Conservation (phyloP, 2,113 vertebrate genomes). For the Struthio camelus region DNA sequence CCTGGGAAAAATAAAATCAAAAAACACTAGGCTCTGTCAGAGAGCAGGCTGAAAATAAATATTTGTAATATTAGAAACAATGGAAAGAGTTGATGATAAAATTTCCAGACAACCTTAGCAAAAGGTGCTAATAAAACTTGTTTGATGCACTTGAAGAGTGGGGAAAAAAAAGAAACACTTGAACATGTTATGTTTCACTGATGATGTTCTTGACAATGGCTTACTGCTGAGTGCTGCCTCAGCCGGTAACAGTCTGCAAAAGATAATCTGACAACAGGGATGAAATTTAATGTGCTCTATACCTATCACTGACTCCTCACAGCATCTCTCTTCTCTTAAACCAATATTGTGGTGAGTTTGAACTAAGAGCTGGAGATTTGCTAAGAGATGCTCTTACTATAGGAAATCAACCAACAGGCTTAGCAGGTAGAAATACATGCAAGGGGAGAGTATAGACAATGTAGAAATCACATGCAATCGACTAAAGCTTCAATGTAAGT, state of each 20-base stretch:
- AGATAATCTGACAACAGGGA: background rate
- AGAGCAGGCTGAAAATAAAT: rapidly evolving
- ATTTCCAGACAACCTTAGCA: background rate
- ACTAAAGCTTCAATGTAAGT: background rate
- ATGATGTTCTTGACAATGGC: background rate
- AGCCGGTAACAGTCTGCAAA: background rate
- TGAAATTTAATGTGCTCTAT: background rate
- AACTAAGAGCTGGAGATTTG: background rate
- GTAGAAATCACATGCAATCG: background rate
- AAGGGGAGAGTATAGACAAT: background rate
- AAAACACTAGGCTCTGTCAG: background rate
- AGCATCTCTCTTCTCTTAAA: background rate
- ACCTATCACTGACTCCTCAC: background rate
- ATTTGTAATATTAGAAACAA: background rate
- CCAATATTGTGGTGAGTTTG: too few relatives aligned
- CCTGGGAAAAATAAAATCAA: background rate
- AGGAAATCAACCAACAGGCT: background rate
- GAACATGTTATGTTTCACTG: background rate
- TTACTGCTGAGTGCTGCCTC: background rate
- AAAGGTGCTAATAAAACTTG: rapidly evolving
- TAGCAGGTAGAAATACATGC: background rate
- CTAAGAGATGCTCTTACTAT: background rate
- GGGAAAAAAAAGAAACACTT: background rate
- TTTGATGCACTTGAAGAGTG: background rate
- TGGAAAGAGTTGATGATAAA: background rate